Percentiles rank a stretch among this genome's conserved stretches.
Conservation (phyloP, 2,888 invertebrate species). For the Hypena proboscidalis region DNA sequence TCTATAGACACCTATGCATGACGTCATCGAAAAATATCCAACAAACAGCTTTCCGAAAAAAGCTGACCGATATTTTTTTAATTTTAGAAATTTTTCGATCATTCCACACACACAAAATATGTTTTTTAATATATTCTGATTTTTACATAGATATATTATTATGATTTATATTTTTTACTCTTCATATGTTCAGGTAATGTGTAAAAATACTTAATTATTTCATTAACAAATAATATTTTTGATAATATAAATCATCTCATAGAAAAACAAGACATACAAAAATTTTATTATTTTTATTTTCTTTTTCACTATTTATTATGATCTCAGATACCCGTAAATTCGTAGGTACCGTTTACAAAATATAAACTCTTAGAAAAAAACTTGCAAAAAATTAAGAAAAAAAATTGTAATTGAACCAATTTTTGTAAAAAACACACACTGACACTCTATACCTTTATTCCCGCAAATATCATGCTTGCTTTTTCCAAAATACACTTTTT, state of each 20-base stretch:
- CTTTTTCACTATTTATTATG: slow-evolving; percentile 51
- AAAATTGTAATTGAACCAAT: slow-evolving; percentile 37
- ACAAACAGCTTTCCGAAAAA: slow-evolving; percentile 25
- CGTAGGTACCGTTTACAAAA: slow-evolving; percentile 72
- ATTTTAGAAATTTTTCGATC: slow-evolving; percentile 49
- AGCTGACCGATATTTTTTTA: slow-evolving; percentile 15
- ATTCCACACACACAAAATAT: slow-evolving; percentile 69
- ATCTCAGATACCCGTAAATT: slow-evolving; percentile 61
- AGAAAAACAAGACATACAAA: slow-evolving; percentile 79
- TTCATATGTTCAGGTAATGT: slow-evolving; percentile 80
- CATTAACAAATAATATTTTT: slow-evolving; percentile 79
- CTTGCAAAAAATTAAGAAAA: slow-evolving; percentile 28
- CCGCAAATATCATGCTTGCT: slow-evolving; percentile 59
- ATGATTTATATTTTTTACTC: slow-evolving; percentile 72
- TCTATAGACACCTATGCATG: too few species aligned
- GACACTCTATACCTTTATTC: slow-evolving; percentile 53
- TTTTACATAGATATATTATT: slow-evolving; percentile 71
- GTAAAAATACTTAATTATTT: slow-evolving; percentile 82
- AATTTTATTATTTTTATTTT: slow-evolving; percentile 52
- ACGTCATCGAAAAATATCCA: slow-evolving; percentile 52
- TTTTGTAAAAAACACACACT: slow-evolving; percentile 43
- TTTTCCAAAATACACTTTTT: slow-evolving; percentile 58
- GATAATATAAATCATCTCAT: slow-evolving; percentile 78
- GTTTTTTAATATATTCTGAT: slow-evolving; percentile 74
- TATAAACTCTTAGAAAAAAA: slow-evolving; percentile 67